phyloP scores from a whole-genome alignment of 2,888 invertebrate genomes.

The Caenorhabditis japonica region DNA sequence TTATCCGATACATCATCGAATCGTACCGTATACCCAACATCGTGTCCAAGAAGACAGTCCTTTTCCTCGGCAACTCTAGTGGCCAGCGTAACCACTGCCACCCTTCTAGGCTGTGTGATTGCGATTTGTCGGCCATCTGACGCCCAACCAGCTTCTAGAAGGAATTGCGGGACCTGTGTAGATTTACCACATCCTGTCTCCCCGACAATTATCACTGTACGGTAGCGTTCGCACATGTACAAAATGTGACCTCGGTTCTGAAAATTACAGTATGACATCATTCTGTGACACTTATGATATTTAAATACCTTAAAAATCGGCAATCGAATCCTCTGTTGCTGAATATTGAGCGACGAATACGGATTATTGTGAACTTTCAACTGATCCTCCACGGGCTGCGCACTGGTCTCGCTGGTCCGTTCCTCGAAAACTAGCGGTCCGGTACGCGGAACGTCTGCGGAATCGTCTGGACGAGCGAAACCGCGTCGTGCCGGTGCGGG shows the following conservation, averaged over 20 bases:
- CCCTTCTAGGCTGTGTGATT: slow-evolving; percentile 91
- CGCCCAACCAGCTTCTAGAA: slow-evolving; percentile 89
- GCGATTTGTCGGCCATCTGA: slow-evolving; percentile 85
- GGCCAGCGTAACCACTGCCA: slow-evolving; percentile 91
- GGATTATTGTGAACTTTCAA: slow-evolving; percentile 82
- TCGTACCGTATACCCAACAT: slow-evolving; percentile 89
- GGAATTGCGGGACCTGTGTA: slow-evolving; percentile 90
- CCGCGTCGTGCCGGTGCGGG: slow-evolving; percentile 15
- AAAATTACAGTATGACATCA: too few species aligned
- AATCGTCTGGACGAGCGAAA: slow-evolving; percentile 51
- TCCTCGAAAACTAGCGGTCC: slow-evolving; percentile 67
- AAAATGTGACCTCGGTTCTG: slow-evolving; percentile 87
- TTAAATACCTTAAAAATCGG: slow-evolving; percentile 85
- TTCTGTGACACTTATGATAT: too few species aligned
- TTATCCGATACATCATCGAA: slow-evolving; percentile 79
- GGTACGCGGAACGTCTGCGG: slow-evolving; percentile 55
- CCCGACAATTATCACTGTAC: slow-evolving; percentile 87
- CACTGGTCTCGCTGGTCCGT: slow-evolving; percentile 41
- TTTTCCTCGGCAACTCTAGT: slow-evolving; percentile 90
- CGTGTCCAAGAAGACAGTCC: slow-evolving; percentile 84
- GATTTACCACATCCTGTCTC: slow-evolving; percentile 96
- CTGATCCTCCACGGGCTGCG: slow-evolving; percentile 17
- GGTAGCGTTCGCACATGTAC: slow-evolving; percentile 90
- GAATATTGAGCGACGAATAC: slow-evolving; percentile 86
- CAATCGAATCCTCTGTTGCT: slow-evolving; percentile 87